Evolutionary conservation across 2,113 vertebrate genomes (phyloP), one percentile per base, ranked within the genome.

Genomic region (Podiceps cristatus): DNA sequence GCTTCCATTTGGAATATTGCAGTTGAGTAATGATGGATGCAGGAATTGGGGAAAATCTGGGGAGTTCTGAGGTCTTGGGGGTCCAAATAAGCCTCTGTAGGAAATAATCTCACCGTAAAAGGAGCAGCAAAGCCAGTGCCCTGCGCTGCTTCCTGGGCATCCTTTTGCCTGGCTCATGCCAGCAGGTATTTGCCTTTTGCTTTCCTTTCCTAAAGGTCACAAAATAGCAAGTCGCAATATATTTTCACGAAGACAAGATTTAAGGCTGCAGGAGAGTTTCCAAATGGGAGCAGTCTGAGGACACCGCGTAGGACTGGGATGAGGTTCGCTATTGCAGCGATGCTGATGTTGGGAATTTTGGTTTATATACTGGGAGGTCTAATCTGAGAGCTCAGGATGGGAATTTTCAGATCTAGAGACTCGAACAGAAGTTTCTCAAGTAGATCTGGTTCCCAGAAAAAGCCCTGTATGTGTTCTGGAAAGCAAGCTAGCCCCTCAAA

Each of bases 61-160:
- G 22, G 42, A 79, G 19, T 47, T 80, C 18, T 45, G 80, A 76
- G 37, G 22, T 53, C 47, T 6, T 37, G n/a, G 69, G 35, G 33
- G 52, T 44, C 17, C 37, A 37, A 94, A 62, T 27, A 42, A 87
- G 15, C 29, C 73, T 91, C 60, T 3, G 2, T 12, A 62, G 55
- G 53, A 52, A 90, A 42, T 33, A 27, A 60, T 1, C 16, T 44
- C 37, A 22, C 31, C 1, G 2, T 8, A 17, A 79, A 50, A 66
- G 60, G 17, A 73, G 24, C 6, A 3, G 17, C 33, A 81, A 40
- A 73, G 45, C 22, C 44, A 29, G 33, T 19, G 17, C 33, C 42
- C 27, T 66, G n/a, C 0, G 0, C 23, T 35, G n/a, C 7, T 2
- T n/a, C 3, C 1, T 7, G n/a, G n/a, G 27, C 6, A 28, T 19